These are phyloP conservation scores for Physella acuta DNA, from an alignment of 1,140 invertebrate species.

Conservation along the genomic window DNA sequence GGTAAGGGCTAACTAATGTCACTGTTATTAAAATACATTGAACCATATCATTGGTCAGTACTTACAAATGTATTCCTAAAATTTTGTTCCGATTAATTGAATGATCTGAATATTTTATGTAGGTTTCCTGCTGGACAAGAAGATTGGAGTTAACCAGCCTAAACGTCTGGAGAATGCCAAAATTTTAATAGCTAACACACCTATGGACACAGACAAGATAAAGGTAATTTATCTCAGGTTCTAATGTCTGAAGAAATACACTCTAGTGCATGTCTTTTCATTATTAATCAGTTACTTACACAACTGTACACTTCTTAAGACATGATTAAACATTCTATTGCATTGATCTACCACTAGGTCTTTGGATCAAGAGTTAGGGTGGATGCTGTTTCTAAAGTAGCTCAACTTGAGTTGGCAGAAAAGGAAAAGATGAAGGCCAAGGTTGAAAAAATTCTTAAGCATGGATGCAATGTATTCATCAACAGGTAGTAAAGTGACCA, in stretches of 20 bases:
- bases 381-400: constrained; percentile 97
- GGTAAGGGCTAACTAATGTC: too few species aligned
- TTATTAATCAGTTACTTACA: not conserved
- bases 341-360: constrained; percentile 59
- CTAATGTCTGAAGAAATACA: not conserved
- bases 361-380: constrained; percentile 97
- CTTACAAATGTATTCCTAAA: too few species aligned
- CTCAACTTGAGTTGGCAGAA: constrained; percentile 91
- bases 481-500: constrained; percentile 71
- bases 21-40: too few species aligned
- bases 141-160: constrained; percentile 86
- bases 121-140: constrained; percentile 96
- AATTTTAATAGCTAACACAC: constrained; percentile 99
- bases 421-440: constrained; percentile 99
- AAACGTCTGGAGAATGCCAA: constrained; percentile 88
- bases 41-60: not conserved
- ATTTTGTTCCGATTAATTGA: too few species aligned
- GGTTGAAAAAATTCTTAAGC: constrained; percentile 93
- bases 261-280: not conserved
- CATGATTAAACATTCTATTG: not conserved
- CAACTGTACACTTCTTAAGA: not conserved
- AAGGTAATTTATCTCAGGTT: constrained; percentile 67
- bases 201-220: constrained; percentile 99
- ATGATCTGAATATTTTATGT: too few species aligned
- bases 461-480: constrained; percentile 98